These are phyloP conservation scores for Phrynosoma blainvillii DNA, from an alignment of 2,113 vertebrate species.

Conservation along the genomic window DNA sequence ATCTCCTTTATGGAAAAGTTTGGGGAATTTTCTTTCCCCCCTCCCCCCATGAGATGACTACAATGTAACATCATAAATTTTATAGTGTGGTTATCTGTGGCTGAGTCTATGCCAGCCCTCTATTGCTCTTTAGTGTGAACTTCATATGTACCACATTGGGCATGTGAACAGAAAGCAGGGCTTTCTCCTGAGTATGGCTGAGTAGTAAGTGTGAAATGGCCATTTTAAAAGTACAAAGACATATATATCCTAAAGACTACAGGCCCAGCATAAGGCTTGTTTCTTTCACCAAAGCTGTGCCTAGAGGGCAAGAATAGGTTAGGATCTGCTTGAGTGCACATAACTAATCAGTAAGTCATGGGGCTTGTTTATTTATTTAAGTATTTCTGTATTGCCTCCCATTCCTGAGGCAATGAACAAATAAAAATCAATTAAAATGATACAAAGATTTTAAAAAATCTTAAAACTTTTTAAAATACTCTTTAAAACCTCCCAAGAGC, in stretches of 20 bases:
- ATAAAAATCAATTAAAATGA: too few species aligned
- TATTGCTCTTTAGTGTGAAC: background rate
- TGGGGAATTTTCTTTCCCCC: background rate
- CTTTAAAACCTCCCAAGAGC: too few species aligned
- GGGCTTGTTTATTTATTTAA: too few species aligned
- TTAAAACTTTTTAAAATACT: too few species aligned
- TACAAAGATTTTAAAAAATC: too few species aligned
- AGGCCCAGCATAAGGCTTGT: background rate
- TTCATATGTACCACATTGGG: background rate
- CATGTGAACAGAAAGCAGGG: background rate
- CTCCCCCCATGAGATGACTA: background rate
- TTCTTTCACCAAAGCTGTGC: background rate
- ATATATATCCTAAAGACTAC: too few species aligned
- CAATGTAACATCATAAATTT: background rate
- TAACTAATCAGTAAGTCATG: background rate
- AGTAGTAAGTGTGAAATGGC: too few species aligned
- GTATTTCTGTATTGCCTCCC: too few species aligned
- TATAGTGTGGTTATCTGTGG: background rate
- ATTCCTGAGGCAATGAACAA: too few species aligned
- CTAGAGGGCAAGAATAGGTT: background rate
- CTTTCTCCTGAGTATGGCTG: background rate
- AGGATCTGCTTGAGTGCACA: background rate
- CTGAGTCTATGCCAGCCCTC: background rate
- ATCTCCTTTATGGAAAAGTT: too few species aligned
- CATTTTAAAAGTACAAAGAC: too few species aligned